These are phyloP conservation scores for Picus viridis DNA, from an alignment of 2,797 vertebrate species.

Conservation along the genomic window DNA sequence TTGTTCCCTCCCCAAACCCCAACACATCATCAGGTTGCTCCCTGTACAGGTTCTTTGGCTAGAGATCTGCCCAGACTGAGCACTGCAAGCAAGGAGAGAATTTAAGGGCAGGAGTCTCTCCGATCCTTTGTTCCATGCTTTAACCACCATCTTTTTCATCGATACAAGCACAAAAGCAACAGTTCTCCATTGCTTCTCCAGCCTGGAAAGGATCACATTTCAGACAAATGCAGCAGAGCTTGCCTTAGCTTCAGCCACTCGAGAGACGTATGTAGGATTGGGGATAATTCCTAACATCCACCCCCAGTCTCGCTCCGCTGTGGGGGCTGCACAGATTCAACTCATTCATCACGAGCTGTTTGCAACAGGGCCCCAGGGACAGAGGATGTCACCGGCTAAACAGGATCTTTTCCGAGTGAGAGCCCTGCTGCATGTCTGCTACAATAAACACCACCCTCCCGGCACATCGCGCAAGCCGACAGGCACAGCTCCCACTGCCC, in stretches of 20 bases:
- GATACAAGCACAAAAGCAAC: constrained; percentile 35
- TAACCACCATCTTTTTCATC: constrained; percentile 39
- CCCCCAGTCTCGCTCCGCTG: constrained; percentile 51
- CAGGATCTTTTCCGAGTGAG: constrained; percentile 27
- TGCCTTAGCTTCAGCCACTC: constrained; percentile 51
- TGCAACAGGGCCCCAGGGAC: neutral
- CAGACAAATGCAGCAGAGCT: constrained; percentile 34
- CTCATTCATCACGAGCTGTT: constrained; percentile 63
- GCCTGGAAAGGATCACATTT: neutral
- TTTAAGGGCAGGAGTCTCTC: neutral
- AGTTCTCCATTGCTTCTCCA: constrained; percentile 8
- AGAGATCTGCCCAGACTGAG: neutral
- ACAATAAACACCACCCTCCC: neutral
- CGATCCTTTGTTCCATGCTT: constrained; percentile 32
- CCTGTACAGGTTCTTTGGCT: neutral
- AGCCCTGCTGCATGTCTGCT: neutral
- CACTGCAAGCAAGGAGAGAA: neutral
- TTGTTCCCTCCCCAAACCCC: neutral
- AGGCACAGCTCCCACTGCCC: neutral
- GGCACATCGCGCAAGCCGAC: neutral
- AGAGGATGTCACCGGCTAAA: constrained; percentile 46
- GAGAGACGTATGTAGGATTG: constrained; percentile 48
- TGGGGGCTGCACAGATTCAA: constrained; percentile 62
- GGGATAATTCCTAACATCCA: constrained; percentile 65
- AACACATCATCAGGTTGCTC: neutral